Evolutionary conservation across 2,113 vertebrate genomes (phyloP).

Genomic region (Osmerus eperlanus): DNA sequence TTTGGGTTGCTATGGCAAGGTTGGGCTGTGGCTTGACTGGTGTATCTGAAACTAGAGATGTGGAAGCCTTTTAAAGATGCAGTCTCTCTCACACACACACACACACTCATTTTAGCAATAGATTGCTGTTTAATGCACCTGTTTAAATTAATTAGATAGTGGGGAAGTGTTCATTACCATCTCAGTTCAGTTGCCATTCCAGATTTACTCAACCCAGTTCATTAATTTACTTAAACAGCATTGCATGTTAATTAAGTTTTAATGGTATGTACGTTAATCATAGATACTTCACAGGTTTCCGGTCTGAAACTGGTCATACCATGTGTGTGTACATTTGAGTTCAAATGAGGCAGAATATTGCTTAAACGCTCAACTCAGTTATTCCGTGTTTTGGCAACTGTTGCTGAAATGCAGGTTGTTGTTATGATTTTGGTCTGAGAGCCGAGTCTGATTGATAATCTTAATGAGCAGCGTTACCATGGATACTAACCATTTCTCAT

Average conservation of each 20-base stretch:
- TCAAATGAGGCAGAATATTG: too few species aligned
- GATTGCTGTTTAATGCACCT: constrained; percentile 36
- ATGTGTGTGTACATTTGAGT: not conserved
- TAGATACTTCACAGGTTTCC: not conserved
- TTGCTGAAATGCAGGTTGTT: constrained; percentile 28
- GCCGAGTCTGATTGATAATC: constrained; percentile 21
- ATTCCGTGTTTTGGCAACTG: not conserved
- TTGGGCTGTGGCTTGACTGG: constrained; percentile 47
- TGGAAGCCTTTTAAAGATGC: constrained; percentile 37
- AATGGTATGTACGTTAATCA: not conserved
- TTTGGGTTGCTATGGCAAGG: constrained; percentile 68
- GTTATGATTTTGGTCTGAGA: constrained; percentile 21
- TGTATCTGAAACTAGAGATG: constrained; percentile 52
- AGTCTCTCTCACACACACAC: constrained; percentile 26
- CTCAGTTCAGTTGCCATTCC: constrained; percentile 50
- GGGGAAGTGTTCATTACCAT: constrained; percentile 37
- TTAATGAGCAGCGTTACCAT: constrained; percentile 23
- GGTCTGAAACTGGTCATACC: constrained; percentile 21
- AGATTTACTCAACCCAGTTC: constrained; percentile 24
- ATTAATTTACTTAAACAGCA: constrained; percentile 29
- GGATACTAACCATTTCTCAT: constrained; percentile 9
- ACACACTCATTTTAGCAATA: not conserved
- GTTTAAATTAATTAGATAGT: constrained; percentile 41
- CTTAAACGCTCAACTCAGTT: not conserved
- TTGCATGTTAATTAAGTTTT: constrained; percentile 26